Conservation (phyloP, 2,797 vertebrate genomes). For the Etheostoma perlongum region DNA sequence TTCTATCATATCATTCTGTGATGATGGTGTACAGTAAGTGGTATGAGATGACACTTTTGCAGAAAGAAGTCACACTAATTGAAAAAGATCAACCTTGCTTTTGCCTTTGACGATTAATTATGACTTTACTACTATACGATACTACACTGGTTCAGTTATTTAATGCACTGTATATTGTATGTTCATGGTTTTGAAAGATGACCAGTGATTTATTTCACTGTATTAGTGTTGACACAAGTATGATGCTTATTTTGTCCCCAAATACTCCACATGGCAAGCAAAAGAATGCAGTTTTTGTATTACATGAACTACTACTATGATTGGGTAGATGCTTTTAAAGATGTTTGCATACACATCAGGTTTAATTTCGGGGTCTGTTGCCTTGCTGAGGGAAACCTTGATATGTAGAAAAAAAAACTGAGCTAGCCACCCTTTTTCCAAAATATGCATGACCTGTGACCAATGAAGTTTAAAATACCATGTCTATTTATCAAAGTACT, state of each 20-base stretch:
- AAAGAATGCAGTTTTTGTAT: neutral
- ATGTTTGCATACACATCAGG: neutral
- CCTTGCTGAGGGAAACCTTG: neutral
- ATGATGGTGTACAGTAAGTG: constrained; percentile 38
- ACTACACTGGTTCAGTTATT: constrained; percentile 1
- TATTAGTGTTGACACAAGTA: neutral
- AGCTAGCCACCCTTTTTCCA: neutral
- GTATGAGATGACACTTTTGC: constrained; percentile 30
- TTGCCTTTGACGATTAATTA: constrained; percentile 15
- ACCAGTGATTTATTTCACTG: neutral
- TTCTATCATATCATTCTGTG: constrained; percentile 39
- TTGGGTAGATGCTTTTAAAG: neutral
- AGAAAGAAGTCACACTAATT: constrained; percentile 37
- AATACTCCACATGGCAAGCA: neutral
- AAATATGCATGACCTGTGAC: neutral
- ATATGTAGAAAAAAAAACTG: neutral
- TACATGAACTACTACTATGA: neutral
- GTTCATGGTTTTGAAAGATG: neutral
- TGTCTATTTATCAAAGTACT: neutral
- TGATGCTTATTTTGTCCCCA: neutral
- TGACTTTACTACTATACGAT: neutral
- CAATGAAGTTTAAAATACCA: neutral
- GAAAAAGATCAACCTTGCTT: constrained; percentile 33
- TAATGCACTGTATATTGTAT: neutral
- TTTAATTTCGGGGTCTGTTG: neutral